Evolutionary conservation across 2,888 invertebrate genomes (phyloP).

Genomic region (Meganola albula): DNA sequence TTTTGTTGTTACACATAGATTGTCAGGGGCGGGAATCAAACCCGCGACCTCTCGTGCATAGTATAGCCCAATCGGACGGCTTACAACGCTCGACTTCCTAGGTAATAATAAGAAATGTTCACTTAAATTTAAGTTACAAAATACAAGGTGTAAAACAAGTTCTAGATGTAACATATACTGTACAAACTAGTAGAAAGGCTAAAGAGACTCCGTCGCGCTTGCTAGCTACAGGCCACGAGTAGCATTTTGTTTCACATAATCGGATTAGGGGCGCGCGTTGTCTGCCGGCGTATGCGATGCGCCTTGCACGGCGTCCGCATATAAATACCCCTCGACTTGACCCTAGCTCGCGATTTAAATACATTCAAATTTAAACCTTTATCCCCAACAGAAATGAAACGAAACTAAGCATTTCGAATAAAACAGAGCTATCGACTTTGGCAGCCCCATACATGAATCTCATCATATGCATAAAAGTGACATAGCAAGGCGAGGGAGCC

Average conservation of each 20-base stretch:
- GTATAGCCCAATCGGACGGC: too few relatives aligned
- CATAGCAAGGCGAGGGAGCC: conserved; percentile 37
- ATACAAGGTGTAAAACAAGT: conserved; percentile 27
- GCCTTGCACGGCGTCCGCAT: conserved; percentile 53
- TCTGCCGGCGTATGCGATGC: conserved; percentile 53
- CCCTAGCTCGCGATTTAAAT: conserved; percentile 45
- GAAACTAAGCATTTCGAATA: conserved; percentile 16
- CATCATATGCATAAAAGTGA: conserved; percentile 39
- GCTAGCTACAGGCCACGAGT: conserved; percentile 43
- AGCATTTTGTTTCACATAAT: conserved; percentile 74
- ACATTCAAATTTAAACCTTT: conserved; percentile 22
- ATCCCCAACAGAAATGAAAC: conserved; percentile 32
- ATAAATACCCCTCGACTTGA: conserved; percentile 53
- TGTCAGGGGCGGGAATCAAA: too few relatives aligned
- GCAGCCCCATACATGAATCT: conserved; percentile 18
- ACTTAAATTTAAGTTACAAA: conserved; percentile 33
- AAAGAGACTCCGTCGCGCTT: conserved; percentile 16
- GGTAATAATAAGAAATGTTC: conserved; percentile 31
- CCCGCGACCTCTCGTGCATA: too few relatives aligned
- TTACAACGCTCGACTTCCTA: too few relatives aligned
- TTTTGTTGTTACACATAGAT: too few relatives aligned
- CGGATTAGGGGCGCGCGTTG: conserved; percentile 64
- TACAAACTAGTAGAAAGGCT: conserved; percentile 39
- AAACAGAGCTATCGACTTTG: conserved; percentile 18
- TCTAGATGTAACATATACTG: conserved; percentile 37